Percentiles rank a stretch among this genome's conserved stretches.
Conservation (phyloP, 2,113 vertebrate species). For the Scalopus aquaticus region DNA sequence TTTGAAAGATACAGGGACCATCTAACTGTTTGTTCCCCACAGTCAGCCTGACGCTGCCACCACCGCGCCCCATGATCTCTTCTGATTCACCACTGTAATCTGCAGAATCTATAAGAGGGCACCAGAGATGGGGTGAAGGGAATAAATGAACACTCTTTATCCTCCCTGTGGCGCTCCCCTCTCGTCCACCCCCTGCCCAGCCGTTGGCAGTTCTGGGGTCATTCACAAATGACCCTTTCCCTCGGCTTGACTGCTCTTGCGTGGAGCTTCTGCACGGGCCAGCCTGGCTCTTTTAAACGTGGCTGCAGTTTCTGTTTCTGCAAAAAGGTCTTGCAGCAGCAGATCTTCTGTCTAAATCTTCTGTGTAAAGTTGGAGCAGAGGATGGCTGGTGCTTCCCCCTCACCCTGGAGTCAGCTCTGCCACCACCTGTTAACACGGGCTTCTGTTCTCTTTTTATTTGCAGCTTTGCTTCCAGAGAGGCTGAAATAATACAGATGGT, state of each 20-base stretch:
- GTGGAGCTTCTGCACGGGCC: neutral
- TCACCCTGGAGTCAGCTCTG: fast-evolving
- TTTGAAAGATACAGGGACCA: fast-evolving
- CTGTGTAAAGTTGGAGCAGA: neutral
- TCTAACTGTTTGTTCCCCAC: no score
- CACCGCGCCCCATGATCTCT: no score
- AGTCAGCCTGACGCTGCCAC: no score
- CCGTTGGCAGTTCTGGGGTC: no score
- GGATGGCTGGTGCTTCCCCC: fast-evolving
- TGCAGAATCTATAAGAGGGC: neutral
- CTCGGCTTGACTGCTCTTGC: no score
- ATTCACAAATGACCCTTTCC: fast-evolving
- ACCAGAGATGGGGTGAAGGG: fast-evolving
- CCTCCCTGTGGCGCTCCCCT: fast-evolving
- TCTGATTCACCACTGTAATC: neutral
- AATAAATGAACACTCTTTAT: neutral
- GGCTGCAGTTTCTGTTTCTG: neutral
- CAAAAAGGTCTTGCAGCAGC: neutral
- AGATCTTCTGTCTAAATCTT: neutral
- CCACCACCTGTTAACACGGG: fast-evolving
- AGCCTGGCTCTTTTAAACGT: neutral
- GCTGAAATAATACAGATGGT: neutral
- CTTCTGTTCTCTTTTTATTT: fast-evolving
- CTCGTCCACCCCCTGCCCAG: fast-evolving
- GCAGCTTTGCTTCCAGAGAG: neutral